Conservation (phyloP, 2,113 vertebrate species). For the Podarcis cretensis region DNA sequence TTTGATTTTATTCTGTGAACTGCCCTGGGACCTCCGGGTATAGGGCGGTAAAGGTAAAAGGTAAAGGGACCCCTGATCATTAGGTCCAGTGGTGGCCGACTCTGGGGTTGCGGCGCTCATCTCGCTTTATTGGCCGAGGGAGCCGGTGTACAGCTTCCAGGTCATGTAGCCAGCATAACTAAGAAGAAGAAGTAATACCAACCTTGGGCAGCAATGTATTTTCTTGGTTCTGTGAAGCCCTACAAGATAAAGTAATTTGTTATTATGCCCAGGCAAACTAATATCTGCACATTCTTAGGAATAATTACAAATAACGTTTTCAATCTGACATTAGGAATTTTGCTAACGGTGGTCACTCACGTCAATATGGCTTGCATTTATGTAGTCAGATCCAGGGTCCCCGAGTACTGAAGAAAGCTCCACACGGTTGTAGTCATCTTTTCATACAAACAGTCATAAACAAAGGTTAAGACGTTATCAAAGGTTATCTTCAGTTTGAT, state of each 20-base stretch:
- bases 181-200: not conserved
- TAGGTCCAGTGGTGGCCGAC: no score
- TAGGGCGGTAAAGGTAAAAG: no score
- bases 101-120: no score
- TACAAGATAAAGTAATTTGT: slow-evolving; percentile 65
- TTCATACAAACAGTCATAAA: slow-evolving; percentile 21
- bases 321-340: not conserved
- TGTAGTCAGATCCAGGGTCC: slow-evolving; percentile 88
- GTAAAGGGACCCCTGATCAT: no score
- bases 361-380: slow-evolving; percentile 96
- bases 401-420: slow-evolving; percentile 82
- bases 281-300: not conserved
- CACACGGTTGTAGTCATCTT: slow-evolving; percentile 96
- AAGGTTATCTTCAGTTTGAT: not conserved
- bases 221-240: slow-evolving; percentile 95
- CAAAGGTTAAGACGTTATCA: not conserved
- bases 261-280: not conserved
- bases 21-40: no score
- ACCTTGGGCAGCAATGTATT: slow-evolving; percentile 99
- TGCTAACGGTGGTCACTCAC: slow-evolving; percentile 72
- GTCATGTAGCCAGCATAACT: no score
- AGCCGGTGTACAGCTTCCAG: no score
- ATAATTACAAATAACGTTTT: not conserved
- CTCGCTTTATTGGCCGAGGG: no score
- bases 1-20: no score